A percentile compares a stretch with the other conserved stretches of the same genome.
Evolutionary conservation across 2,797 vertebrate genomes (phyloP).

Genomic region (Champsocephalus esox): DNA sequence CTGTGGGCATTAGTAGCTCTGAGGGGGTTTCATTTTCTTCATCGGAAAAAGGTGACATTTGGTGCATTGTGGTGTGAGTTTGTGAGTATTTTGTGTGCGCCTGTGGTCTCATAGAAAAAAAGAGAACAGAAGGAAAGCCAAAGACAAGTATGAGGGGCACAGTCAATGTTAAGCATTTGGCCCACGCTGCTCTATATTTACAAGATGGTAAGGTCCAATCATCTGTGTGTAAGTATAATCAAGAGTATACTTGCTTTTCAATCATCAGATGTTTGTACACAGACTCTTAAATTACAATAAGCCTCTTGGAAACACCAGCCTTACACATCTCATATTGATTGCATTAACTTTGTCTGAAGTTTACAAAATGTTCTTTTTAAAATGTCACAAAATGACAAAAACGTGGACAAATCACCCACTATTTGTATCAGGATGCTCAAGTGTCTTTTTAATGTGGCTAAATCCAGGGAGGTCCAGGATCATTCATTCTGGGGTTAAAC

Average conservation of each 20-base stretch:
- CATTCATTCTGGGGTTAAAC: conserved; percentile 71
- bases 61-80: conserved; percentile 27
- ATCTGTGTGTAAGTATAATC: conserved; percentile 77
- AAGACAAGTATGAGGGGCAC: conserved; percentile 41
- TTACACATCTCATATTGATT: conserved; percentile 78
- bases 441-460: conserved; percentile 80
- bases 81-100: conserved; percentile 45
- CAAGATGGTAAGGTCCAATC: conserved; percentile 79
- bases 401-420: conserved; percentile 75
- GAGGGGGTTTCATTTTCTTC: conserved; percentile 68
- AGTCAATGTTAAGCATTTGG: conserved; percentile 76
- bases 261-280: conserved; percentile 84
- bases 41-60: conserved; percentile 64
- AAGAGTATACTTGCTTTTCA: conserved; percentile 76
- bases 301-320: conserved; percentile 76
- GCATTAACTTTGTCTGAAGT: conserved; percentile 76
- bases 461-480: conserved; percentile 72
- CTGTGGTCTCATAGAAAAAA: conserved; percentile 48
- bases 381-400: conserved; percentile 76
- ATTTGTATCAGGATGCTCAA: conserved; percentile 81
- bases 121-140: conserved; percentile 51
- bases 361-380: conserved; percentile 78
- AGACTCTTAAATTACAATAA: conserved; percentile 83
- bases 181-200: conserved; percentile 73
- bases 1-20: conserved; percentile 57